Conservation (phyloP, 2,888 invertebrate species). For the Fragum fragum region DNA sequence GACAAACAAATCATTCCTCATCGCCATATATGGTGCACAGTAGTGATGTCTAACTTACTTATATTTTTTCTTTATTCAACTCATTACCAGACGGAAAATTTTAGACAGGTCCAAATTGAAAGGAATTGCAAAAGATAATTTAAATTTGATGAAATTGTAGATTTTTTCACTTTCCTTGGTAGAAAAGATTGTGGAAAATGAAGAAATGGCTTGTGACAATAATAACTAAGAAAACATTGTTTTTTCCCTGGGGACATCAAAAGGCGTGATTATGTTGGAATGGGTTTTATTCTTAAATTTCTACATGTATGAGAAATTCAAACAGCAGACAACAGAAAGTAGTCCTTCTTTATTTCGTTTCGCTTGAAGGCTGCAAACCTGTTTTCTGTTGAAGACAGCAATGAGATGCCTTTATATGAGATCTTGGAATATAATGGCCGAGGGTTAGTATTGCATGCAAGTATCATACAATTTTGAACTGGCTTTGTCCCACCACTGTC, state of each 20-base stretch:
- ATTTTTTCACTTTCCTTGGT: no score
- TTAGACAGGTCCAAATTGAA: no score
- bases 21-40: conserved; percentile 41
- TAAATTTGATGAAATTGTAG: no score
- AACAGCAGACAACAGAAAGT: background rate
- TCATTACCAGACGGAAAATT: no score
- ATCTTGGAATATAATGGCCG: no score
- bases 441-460: no score
- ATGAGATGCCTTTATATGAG: no score
- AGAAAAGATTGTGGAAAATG: no score
- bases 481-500: no score
- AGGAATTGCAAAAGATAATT: no score
- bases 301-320: background rate
- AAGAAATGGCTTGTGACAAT: background rate
- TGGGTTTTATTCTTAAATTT: background rate
- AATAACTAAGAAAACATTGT: background rate
- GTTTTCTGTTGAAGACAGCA: background rate
- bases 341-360: conserved; percentile 4
- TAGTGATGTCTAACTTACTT: conserved; percentile 45
- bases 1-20: background rate
- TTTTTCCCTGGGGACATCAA: background rate
- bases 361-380: background rate
- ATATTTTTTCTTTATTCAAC: background rate
- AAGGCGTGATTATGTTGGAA: background rate
- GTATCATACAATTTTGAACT: no score